Evolutionary conservation across 2,888 invertebrate genomes (phyloP).

Genomic region (Aquatica leii): DNA sequence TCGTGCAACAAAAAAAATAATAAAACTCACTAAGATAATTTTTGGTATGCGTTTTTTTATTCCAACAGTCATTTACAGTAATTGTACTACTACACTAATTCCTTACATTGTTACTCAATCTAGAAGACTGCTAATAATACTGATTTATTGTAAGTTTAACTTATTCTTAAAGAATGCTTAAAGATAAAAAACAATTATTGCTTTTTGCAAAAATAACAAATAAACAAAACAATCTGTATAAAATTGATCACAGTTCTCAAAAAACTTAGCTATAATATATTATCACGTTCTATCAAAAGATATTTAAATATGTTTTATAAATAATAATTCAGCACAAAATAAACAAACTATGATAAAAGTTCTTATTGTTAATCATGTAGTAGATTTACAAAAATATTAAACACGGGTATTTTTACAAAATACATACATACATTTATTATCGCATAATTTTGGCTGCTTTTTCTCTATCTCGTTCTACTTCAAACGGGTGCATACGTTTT

Average conservation of each 20-base stretch:
- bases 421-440: conserved; percentile 56
- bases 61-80: conserved; percentile 31
- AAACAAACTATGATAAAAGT: background rate
- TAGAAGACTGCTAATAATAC: conserved; percentile 14
- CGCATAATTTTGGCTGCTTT: conserved; percentile 65
- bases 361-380: background rate
- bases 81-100: conserved; percentile 30
- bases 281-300: conserved; percentile 13
- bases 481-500: conserved; percentile 74
- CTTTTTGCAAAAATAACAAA: background rate
- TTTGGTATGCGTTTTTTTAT: conserved; percentile 14
- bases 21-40: too few species aligned
- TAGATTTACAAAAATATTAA: conserved; percentile 7
- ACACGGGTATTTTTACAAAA: background rate
- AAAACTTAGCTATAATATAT: conserved; percentile 19
- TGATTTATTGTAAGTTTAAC: background rate
- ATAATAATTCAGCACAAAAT: background rate
- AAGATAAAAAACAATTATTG: background rate
- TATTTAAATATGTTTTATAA: background rate
- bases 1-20: too few species aligned
- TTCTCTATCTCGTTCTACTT: conserved; percentile 66
- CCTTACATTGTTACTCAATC: conserved; percentile 22
- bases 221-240: conserved; percentile 16
- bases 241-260: conserved; percentile 53
- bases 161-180: background rate